Conservation (phyloP, 2,113 vertebrate genomes). For the Panurus biarmicus region DNA sequence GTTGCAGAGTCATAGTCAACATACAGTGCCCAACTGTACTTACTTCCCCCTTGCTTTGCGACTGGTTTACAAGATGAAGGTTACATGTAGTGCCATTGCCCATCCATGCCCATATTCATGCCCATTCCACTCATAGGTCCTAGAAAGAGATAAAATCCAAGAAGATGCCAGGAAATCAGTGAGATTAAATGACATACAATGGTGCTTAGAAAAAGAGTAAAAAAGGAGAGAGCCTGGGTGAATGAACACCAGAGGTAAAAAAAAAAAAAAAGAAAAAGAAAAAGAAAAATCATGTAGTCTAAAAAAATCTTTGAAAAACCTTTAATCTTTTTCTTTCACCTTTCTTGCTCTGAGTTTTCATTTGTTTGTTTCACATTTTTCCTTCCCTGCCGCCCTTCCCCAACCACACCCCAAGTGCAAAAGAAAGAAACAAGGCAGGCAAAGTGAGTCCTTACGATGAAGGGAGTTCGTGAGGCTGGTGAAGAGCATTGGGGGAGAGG, state of each 20-base stretch:
- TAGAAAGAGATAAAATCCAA: constrained; percentile 91
- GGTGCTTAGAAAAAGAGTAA: not conserved
- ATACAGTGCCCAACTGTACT: constrained; percentile 78
- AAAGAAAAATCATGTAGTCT: constrained; percentile 16
- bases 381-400: not conserved
- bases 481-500: not conserved
- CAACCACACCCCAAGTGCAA: not conserved
- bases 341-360: not conserved
- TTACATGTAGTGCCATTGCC: constrained; percentile 99
- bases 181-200: constrained; percentile 57
- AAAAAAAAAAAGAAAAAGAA: not conserved
- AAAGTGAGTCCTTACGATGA: constrained; percentile 28
- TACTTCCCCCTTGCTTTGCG: constrained; percentile 98
- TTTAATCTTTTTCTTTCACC: not conserved
- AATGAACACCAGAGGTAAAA: constrained; percentile 23
- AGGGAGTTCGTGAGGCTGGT: constrained; percentile 11
- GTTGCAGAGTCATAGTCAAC: constrained; percentile 62
- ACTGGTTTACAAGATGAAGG: constrained; percentile 92
- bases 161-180: constrained; percentile 79
- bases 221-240: constrained; percentile 43
- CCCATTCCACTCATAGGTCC: constrained; percentile 99
- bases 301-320: not conserved
- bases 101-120: constrained; percentile 99
- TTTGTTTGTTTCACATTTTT: not conserved
- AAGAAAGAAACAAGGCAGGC: constrained; percentile 67